Conservation (phyloP, 2,888 invertebrate species). For the Aphodius granarius region DNA sequence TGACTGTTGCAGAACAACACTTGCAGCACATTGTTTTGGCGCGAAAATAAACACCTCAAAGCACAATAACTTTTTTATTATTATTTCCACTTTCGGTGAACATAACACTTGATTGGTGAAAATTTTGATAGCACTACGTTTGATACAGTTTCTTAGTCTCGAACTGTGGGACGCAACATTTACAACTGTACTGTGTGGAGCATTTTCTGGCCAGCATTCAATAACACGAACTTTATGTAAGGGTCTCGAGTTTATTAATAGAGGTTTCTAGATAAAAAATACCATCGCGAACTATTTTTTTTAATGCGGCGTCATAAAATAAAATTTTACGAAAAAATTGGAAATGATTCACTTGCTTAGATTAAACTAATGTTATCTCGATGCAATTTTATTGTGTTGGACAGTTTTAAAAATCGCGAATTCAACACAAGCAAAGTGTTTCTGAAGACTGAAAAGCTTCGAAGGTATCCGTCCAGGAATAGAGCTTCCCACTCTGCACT, state of each 20-base stretch:
- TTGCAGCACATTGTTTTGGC: conserved; percentile 50
- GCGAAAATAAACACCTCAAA: not conserved
- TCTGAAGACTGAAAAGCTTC: not conserved
- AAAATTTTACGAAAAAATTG: not conserved
- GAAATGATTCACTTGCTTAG: no score
- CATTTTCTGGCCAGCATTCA: conserved; percentile 1
- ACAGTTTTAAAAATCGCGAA: not conserved
- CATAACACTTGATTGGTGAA: not conserved
- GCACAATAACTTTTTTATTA: not conserved
- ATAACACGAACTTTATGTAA: conserved; percentile 14
- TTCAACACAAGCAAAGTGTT: not conserved
- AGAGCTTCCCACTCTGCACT: not conserved
- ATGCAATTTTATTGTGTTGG: not conserved
- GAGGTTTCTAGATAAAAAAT: not conserved
- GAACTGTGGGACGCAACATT: not conserved
- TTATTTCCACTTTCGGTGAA: not conserved
- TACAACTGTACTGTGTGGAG: not conserved
- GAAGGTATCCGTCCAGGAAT: not conserved
- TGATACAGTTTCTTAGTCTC: not conserved
- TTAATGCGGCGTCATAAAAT: not conserved
- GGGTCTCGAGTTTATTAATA: not conserved
- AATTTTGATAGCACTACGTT: not conserved
- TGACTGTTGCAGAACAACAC: conserved; percentile 69
- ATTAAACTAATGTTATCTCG: not conserved
- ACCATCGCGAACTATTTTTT: not conserved